Base-by-base conservation (phyloP, 2,113 vertebrate genomes). In the Sorex araneus region DNA sequence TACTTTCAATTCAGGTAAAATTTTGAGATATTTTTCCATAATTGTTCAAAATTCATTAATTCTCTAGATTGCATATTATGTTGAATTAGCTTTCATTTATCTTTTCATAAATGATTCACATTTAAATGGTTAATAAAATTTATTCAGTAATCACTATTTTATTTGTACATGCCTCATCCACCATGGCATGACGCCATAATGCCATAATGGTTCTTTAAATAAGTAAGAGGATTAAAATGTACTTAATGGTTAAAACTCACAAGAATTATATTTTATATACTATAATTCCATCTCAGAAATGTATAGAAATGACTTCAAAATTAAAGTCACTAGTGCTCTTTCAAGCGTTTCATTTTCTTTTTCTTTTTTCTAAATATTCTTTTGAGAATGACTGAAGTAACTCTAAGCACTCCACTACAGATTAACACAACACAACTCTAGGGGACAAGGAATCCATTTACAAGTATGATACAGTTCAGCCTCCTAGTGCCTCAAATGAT, bases 361-460 rank as follows among this genome's bases (percentile, higher is more conserved):
- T 34, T 80, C 43, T 70, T 57, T 89, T 45, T 84, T 92, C 71
- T 16, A 81, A 89, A 77, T 54, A 19, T 30, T 40, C 69, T 36
- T 87, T 34, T 67, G 36, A 11, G n/a, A 28, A 66, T 43, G 16
- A 2, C 47, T 63, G 12, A 79, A 63, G 64, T 36, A 45, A 32
- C 1, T 23, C 28, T 7, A 67, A 76, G 1, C 15, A 19, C 47
- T 50, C 47, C 47, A 50, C 47, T 50, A 50, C 9, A 50, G 47
- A 50, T 50, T 5, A 50, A 50, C 9, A 50, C 47, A 50, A 50
- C 47, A 50, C 10, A 50, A 50, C 2, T 2, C 13, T 50, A 10
- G 13, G 9, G 47, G 47, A 10, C 47, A 50, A 50, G 47, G 47
- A 50, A 13, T 50, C 13, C 47, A 50, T 50, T 50, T 50, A 50